Evolutionary conservation across 2,797 vertebrate species (phyloP).

Genomic region (Pteronotus mesoamericanus): DNA sequence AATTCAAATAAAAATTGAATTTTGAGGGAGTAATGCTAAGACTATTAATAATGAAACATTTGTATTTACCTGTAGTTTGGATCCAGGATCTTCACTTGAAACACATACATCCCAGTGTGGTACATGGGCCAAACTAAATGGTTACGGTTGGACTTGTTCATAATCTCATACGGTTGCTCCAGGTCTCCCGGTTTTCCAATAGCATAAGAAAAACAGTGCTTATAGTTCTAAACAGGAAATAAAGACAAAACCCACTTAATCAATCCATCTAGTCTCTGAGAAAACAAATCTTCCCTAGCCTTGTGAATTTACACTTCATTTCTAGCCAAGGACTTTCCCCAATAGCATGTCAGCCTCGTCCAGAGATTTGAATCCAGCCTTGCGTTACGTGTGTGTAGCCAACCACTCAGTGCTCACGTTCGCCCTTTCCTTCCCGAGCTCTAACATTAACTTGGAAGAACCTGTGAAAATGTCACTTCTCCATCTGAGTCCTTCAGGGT

Average conservation of each 20-base stretch:
- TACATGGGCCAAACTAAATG: constrained; percentile 53
- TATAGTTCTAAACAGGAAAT: constrained; percentile 74
- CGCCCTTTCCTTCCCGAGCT: not conserved
- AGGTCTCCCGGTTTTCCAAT: constrained; percentile 58
- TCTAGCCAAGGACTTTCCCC: not conserved
- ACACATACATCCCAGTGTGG: constrained; percentile 67
- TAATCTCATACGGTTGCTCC: constrained; percentile 69
- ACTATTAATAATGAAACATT: not conserved
- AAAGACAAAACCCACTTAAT: not conserved
- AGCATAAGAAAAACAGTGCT: constrained; percentile 64
- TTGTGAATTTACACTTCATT: not conserved
- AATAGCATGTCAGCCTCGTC: not conserved
- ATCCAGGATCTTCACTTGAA: constrained; percentile 70
- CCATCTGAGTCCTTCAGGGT: not conserved
- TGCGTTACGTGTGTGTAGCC: not conserved
- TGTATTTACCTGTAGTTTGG: constrained; percentile 74
- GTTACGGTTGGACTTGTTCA: constrained; percentile 68
- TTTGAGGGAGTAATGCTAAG: not conserved
- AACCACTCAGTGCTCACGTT: not conserved
- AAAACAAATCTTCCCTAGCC: not conserved
- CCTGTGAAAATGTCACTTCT: not conserved
- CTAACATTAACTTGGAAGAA: not conserved
- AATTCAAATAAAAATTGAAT: not conserved
- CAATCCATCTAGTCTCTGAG: not conserved
- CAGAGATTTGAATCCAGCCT: not conserved